phyloP scores from a whole-genome alignment of 1,140 invertebrate genomes.

The Leptinotarsa texana region DNA sequence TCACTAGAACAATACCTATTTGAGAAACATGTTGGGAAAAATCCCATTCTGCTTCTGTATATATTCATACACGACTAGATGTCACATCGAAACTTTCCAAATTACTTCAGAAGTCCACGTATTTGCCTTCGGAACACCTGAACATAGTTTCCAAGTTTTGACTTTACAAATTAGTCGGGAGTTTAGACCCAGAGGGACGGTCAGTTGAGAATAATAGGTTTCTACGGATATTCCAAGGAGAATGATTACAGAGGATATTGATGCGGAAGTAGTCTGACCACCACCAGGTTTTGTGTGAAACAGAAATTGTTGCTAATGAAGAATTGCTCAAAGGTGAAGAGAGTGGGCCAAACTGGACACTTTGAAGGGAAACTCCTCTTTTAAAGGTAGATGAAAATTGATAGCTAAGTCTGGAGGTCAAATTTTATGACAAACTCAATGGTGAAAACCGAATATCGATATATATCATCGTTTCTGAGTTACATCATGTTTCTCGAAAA shows the following conservation, averaged over 20 bases:
- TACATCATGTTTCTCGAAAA: too few relatives aligned
- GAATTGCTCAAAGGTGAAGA: too few relatives aligned
- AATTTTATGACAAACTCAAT: too few relatives aligned
- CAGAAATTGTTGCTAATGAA: too few relatives aligned
- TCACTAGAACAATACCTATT: constrained; percentile 1
- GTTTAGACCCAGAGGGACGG: not conserved
- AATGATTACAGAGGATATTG: not conserved
- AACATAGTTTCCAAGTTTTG: constrained; percentile 6
- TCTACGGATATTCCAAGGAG: not conserved
- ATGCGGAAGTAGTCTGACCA: not conserved
- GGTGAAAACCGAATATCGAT: too few relatives aligned
- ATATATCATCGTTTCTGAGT: too few relatives aligned
- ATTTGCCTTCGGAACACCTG: constrained; percentile 2
- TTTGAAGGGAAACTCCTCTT: too few relatives aligned
- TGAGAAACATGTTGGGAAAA: not conserved
- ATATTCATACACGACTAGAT: not conserved
- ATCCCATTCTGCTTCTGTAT: not conserved
- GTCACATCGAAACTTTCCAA: constrained; percentile 5
- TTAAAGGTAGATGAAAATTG: too few relatives aligned
- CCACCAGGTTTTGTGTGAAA: too few relatives aligned
- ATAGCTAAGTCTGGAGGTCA: too few relatives aligned
- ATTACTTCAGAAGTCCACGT: constrained; percentile 5
- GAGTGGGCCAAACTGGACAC: too few relatives aligned
- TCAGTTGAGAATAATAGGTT: constrained; percentile 6
- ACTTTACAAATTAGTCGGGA: not conserved